phyloP scores from a whole-genome alignment of 2,888 invertebrate genomes.

The Aleiodes testaceus region DNA sequence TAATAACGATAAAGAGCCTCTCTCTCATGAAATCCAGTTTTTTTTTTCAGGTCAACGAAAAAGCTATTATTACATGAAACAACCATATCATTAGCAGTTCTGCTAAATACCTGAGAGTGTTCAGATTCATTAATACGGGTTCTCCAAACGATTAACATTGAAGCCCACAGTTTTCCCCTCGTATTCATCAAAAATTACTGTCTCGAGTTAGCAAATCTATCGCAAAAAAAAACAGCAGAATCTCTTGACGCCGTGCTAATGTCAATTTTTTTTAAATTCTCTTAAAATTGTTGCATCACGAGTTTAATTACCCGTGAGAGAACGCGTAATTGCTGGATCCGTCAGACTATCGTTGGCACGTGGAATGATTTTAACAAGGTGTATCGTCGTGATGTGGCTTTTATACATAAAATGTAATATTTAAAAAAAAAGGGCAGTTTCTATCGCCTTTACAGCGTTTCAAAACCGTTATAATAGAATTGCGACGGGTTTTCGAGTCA shows the following conservation, averaged over 20 bases:
- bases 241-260: background rate
- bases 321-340: conserved; percentile 37
- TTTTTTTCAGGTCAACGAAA: too few species aligned
- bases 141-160: conserved; percentile 1
- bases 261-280: background rate
- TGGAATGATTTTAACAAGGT: conserved; percentile 46
- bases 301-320: conserved; percentile 39
- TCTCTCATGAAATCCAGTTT: too few species aligned
- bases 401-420: conserved; percentile 16
- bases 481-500: conserved; percentile 30
- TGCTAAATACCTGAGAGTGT: conserved; percentile 23
- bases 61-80: background rate
- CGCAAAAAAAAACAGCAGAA: background rate
- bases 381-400: conserved; percentile 1
- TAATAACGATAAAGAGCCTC: too few species aligned
- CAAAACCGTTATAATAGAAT: conserved; percentile 43
- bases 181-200: conserved; percentile 18
- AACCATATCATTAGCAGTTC: background rate
- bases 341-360: conserved; percentile 39
- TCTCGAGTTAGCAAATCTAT: conserved; percentile 11
- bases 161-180: background rate
- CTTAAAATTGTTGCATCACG: conserved; percentile 33
- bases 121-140: conserved; percentile 17
- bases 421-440: conserved; percentile 23
- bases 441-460: conserved; percentile 34